Evolutionary conservation across 2,797 vertebrate genomes (phyloP).

Genomic region (Stomatorhinus walkeri): DNA sequence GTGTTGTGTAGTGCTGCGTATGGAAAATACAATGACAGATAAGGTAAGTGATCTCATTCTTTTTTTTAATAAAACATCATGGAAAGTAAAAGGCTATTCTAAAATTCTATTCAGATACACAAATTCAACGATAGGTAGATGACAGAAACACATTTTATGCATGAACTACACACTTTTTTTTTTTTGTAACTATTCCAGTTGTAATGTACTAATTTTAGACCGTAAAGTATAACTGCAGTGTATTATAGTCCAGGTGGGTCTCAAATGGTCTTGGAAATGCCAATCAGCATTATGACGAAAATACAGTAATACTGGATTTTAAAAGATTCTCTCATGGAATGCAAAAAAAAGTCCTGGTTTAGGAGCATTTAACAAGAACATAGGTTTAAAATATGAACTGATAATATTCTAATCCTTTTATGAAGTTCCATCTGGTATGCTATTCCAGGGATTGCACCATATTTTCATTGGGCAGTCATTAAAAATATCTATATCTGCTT

Average conservation of each 20-base stretch:
- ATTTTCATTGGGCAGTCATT: neutral
- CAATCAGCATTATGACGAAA: neutral
- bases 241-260: neutral
- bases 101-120: neutral
- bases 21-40: neutral
- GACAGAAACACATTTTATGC: neutral
- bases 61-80: neutral
- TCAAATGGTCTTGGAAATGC: neutral
- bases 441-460: neutral
- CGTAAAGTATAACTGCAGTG: neutral
- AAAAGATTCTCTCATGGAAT: neutral
- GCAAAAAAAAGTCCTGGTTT: neutral
- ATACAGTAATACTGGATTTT: neutral
- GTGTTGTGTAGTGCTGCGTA: neutral
- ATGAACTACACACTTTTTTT: neutral
- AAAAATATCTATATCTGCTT: neutral
- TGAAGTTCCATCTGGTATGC: neutral
- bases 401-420: neutral
- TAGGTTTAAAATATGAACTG: neutral
- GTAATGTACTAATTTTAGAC: neutral
- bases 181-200: neutral
- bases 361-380: neutral
- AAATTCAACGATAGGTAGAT: neutral
- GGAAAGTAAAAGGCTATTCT: neutral
- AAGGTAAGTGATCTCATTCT: constrained; percentile 7